These are phyloP conservation scores for Porites divaricata DNA, from an alignment of 92 coral and sea anemone genomes.

Conservation along the genomic window DNA sequence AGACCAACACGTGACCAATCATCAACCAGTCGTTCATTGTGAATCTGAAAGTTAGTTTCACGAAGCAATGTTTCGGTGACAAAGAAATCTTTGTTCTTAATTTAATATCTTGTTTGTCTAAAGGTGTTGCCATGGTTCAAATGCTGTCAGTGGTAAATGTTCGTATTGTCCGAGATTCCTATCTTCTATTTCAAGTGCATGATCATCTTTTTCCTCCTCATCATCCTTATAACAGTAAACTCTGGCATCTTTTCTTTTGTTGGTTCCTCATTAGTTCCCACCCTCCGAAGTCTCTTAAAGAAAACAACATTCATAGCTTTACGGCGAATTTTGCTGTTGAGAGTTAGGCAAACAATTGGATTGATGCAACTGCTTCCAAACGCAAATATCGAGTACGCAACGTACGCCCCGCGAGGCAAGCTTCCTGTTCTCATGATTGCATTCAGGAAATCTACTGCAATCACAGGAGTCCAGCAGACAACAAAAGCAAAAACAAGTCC, in stretches of 20 bases:
- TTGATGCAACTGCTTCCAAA: slow-evolving; percentile 59
- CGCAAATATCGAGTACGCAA: slow-evolving; percentile 42
- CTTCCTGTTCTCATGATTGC: slow-evolving; percentile 48
- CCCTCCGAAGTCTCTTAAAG: background rate
- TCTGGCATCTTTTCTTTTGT: slow-evolving; percentile 1
- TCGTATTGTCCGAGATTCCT: too few relatives aligned
- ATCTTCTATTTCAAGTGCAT: too few relatives aligned
- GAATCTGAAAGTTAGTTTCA: too few relatives aligned
- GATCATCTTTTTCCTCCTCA: too few relatives aligned
- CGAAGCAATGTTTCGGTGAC: too few relatives aligned
- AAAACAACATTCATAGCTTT: background rate
- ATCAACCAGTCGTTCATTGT: too few relatives aligned
- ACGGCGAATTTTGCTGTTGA: slow-evolving; percentile 27
- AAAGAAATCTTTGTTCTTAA: too few relatives aligned
- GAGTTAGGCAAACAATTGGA: slow-evolving; percentile 55
- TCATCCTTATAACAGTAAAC: background rate
- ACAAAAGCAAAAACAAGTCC: slow-evolving; percentile 47
- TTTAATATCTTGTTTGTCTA: too few relatives aligned
- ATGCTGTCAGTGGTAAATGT: too few relatives aligned
- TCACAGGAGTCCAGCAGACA: slow-evolving; percentile 59
- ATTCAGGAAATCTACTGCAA: slow-evolving; percentile 46
- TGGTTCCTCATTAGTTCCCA: slow-evolving; percentile 2
- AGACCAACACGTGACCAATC: too few relatives aligned
- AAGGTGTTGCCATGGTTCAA: too few relatives aligned
- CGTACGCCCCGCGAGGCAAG: slow-evolving; percentile 48